These are phyloP conservation scores for Pinna nobilis DNA, from an alignment of 1,140 invertebrate genomes.

Conservation along the genomic window DNA sequence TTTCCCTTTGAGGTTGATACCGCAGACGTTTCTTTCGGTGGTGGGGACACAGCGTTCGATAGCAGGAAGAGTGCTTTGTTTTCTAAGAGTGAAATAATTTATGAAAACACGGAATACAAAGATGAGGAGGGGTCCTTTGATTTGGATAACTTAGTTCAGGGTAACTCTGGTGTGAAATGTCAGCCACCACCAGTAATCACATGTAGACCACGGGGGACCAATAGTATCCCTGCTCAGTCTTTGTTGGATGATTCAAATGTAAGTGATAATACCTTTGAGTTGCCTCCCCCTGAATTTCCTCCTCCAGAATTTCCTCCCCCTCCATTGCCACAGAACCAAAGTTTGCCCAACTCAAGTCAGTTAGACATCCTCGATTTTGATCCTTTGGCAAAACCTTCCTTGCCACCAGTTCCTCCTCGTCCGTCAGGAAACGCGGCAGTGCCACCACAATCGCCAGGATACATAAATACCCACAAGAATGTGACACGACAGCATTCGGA, in stretches of 20 bases:
- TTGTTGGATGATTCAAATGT: not conserved
- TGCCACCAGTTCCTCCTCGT: constrained; percentile 1
- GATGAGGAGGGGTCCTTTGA: not conserved
- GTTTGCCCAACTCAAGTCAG: not conserved
- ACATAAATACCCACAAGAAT: not conserved
- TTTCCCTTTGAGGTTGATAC: constrained; percentile 15
- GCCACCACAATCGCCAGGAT: constrained; percentile 43
- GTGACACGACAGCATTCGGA: not conserved
- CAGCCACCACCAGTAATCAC: not conserved
- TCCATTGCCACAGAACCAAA: constrained; percentile 24
- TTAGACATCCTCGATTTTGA: constrained; percentile 26
- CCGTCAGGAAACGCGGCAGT: not conserved
- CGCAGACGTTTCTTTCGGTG: not conserved
- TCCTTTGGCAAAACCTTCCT: constrained; percentile 7
- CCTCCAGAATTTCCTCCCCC: constrained; percentile 48
- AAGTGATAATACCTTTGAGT: constrained; percentile 7
- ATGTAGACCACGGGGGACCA: not conserved
- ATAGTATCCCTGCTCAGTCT: not conserved
- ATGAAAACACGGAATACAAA: constrained; percentile 2
- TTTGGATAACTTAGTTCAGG: not conserved
- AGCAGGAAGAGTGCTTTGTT: not conserved
- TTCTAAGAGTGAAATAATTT: not conserved
- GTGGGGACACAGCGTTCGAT: not conserved
- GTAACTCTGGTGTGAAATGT: not conserved
- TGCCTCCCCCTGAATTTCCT: constrained; percentile 33